Base-by-base conservation (phyloP, 2,113 vertebrate species). In the Oophaga pumilio region DNA sequence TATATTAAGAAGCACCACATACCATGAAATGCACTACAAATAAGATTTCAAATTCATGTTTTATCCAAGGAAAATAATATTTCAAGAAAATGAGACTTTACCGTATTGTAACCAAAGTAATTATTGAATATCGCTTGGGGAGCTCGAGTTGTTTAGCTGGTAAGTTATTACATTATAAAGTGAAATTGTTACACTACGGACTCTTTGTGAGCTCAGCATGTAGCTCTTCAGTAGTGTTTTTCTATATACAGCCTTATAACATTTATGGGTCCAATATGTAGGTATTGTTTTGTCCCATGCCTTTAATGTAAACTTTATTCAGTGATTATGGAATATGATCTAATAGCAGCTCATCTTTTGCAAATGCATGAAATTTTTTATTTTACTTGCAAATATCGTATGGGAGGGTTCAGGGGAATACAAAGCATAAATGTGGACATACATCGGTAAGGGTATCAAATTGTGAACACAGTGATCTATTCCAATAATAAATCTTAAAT, bases 151-250 rank as follows among this genome's bases (percentile, higher is more conserved):
- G 80, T 82, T 82, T 60, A 82, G 60, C 60, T 82, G 60, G 80
- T 82, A 82, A 52, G 80, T 82, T 82, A 82, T 82, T 82, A 82
- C 80, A 82, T 82, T 82, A 82, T 82, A 82, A 82, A 82, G 80
- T 68, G 80, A 82, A 82, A 82, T 82, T 68, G 80, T 68, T 66
- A 64, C 52, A 60, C 80, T 82, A 82, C 11, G 13, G 56, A 33
- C 80, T 66, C 14, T 50, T 68, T 82, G 79, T 82, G 43, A 50
- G 60, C 43, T 82, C 80, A 66, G 62, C 43, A 49, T 66, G 60
- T 24, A 82, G 80, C 20, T 82, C 33, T 68, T 82, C 64, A 50
- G 57, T 43, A 82, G 57, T 43, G 57, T 18, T 28, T 28, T 56
- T 80, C 33, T 64, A 81, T 49, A 62, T 59, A 57, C 26, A 52